phyloP scores from a whole-genome alignment of 1,140 invertebrate species.

The Tetragonula clypearis region DNA sequence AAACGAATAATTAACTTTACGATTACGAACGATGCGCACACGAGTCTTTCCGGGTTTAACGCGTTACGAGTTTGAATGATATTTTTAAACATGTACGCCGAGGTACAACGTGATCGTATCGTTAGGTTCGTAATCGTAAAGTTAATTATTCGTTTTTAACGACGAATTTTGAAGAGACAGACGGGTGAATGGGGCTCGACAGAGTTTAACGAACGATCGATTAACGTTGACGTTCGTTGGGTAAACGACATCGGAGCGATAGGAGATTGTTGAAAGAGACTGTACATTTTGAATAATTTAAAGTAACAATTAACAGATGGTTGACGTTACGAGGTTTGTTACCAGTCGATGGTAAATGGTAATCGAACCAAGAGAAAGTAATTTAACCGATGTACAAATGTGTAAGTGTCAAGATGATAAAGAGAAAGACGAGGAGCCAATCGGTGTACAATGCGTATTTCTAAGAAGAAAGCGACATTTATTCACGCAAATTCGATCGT shows the following conservation, averaged over 20 bases:
- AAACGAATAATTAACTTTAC: too few relatives aligned
- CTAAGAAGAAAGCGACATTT: background rate
- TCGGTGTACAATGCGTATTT: background rate
- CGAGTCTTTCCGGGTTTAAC: too few relatives aligned
- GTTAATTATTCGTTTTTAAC: background rate
- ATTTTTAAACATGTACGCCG: too few relatives aligned
- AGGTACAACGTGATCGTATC: too few relatives aligned
- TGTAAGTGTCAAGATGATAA: too few relatives aligned
- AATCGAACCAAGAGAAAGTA: background rate
- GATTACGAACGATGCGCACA: too few relatives aligned
- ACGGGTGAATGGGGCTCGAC: too few relatives aligned
- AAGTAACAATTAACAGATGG: background rate
- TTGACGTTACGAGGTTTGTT: background rate
- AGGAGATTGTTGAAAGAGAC: background rate
- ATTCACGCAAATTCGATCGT: background rate
- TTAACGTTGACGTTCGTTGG: background rate
- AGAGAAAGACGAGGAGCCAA: background rate
- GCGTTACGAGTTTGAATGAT: too few relatives aligned
- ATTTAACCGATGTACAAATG: too few relatives aligned
- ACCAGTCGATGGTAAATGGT: too few relatives aligned
- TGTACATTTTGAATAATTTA: background rate
- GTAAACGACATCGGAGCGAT: too few relatives aligned
- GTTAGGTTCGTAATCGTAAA: background rate
- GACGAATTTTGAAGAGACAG: too few relatives aligned
- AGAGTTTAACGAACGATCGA: background rate